phyloP scores from a whole-genome alignment of 2,888 invertebrate genomes.

The Drosophila nr. fundita region DNA sequence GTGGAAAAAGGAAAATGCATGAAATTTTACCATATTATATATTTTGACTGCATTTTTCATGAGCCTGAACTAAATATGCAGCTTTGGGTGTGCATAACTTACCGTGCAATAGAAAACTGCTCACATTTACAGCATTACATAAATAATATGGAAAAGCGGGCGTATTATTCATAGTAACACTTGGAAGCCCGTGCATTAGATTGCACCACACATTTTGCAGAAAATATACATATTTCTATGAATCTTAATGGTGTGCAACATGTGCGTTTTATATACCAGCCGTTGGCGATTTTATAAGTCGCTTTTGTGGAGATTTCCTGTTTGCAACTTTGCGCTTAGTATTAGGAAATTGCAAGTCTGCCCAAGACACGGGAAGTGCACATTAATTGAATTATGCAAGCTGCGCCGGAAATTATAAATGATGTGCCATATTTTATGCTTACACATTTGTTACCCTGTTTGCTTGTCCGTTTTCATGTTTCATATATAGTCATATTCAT shows the following conservation, averaged over 20 bases:
- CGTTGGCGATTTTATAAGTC: slow-evolving; percentile 45
- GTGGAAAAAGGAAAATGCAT: slow-evolving; percentile 34
- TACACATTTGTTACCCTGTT: slow-evolving; percentile 12
- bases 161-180: slow-evolving; percentile 46
- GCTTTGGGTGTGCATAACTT: slow-evolving; percentile 50
- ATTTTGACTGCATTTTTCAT: slow-evolving; percentile 55
- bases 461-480: slow-evolving; percentile 6
- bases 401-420: slow-evolving; percentile 74
- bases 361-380: slow-evolving; percentile 65
- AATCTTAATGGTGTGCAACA: slow-evolving; percentile 9
- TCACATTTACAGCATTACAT: slow-evolving; percentile 14
- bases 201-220: slow-evolving; percentile 19
- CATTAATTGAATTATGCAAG: slow-evolving; percentile 75
- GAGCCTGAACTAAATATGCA: slow-evolving; percentile 49
- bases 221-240: not conserved
- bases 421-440: slow-evolving; percentile 73
- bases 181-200: slow-evolving; percentile 40
- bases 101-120: slow-evolving; percentile 9
- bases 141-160: slow-evolving; percentile 28
- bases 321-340: slow-evolving; percentile 27
- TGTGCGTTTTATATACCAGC: slow-evolving; percentile 46
- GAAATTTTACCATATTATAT: slow-evolving; percentile 35
- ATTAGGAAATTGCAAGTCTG: slow-evolving; percentile 49
- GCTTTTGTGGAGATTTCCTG: slow-evolving; percentile 57
- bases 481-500: slow-evolving; percentile 29